These are phyloP conservation scores for Phylloscopus trochilus DNA, from an alignment of 2,113 vertebrate species.

Conservation along the genomic window DNA sequence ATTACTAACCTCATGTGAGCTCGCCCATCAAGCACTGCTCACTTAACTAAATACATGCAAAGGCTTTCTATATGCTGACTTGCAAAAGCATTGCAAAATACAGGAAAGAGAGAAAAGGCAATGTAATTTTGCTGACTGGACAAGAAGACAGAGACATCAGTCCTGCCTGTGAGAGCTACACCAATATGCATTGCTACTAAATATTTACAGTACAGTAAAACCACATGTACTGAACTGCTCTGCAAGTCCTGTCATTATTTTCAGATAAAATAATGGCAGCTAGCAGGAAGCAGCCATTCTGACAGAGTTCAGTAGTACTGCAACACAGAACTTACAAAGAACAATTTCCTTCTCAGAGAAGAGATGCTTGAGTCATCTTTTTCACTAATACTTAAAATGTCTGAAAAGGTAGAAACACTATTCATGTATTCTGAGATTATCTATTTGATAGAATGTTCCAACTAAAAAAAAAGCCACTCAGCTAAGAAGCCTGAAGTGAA, in stretches of 20 bases:
- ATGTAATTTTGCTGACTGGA: conserved; percentile 28
- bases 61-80: not conserved
- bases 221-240: not conserved
- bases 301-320: not conserved
- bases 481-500: not conserved
- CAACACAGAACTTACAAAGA: not conserved
- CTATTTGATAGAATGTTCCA: not conserved
- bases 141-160: not conserved
- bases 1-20: not conserved
- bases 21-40: not conserved
- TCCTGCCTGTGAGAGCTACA: not conserved
- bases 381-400: not conserved
- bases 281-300: not conserved
- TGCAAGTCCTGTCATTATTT: not conserved
- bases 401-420: not conserved
- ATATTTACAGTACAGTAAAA: not conserved
- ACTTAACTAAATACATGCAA: not conserved
- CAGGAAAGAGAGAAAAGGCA: conserved; percentile 53
- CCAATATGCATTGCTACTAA: not conserved
- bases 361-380: not conserved
- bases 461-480: not conserved
- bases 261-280: not conserved
- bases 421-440: not conserved
- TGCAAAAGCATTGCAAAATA: conserved; percentile 42
- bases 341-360: not conserved